These are phyloP conservation scores for Lasiommata megera DNA, from an alignment of 2,888 invertebrate genomes.

Conservation along the genomic window DNA sequence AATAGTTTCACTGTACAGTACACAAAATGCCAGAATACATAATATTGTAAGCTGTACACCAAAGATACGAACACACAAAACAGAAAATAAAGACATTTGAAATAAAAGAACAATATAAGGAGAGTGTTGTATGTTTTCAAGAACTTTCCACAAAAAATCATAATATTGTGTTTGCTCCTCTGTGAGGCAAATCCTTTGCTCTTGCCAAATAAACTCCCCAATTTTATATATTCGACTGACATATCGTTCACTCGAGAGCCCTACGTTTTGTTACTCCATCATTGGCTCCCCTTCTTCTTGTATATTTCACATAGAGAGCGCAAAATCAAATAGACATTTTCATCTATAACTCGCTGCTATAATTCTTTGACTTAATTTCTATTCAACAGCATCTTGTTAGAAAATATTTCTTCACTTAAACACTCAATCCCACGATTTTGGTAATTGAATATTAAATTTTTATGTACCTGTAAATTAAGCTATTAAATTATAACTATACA, in stretches of 20 bases:
- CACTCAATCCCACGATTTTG: slow-evolving; percentile 16
- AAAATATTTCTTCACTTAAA: slow-evolving; percentile 10
- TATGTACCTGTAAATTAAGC: no score
- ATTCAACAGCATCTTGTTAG: slow-evolving; percentile 23
- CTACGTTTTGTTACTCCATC: slow-evolving; percentile 38
- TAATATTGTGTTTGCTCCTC: not conserved
- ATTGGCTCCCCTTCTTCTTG: slow-evolving; percentile 35
- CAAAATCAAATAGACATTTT: slow-evolving; percentile 6
- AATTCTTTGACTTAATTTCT: slow-evolving; percentile 10
- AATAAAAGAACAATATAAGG: not conserved
- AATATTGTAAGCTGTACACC: no score
- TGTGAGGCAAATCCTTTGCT: slow-evolving; percentile 12
- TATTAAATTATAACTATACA: no score
- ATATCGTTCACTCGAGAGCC: slow-evolving; percentile 35
- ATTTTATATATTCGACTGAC: slow-evolving; percentile 34
- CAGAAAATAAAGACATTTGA: no score
- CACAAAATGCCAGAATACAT: no score
- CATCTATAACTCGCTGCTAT: not conserved
- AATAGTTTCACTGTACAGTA: no score
- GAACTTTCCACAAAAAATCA: not conserved
- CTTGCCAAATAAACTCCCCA: slow-evolving; percentile 27
- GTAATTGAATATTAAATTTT: no score
- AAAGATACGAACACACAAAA: no score
- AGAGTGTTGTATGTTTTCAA: not conserved
- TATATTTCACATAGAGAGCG: slow-evolving; percentile 1